Percentiles rank a stretch among this genome's conserved stretches.
phyloP scores from a whole-genome alignment of 2,113 vertebrate species.

The Podarcis muralis region DNA sequence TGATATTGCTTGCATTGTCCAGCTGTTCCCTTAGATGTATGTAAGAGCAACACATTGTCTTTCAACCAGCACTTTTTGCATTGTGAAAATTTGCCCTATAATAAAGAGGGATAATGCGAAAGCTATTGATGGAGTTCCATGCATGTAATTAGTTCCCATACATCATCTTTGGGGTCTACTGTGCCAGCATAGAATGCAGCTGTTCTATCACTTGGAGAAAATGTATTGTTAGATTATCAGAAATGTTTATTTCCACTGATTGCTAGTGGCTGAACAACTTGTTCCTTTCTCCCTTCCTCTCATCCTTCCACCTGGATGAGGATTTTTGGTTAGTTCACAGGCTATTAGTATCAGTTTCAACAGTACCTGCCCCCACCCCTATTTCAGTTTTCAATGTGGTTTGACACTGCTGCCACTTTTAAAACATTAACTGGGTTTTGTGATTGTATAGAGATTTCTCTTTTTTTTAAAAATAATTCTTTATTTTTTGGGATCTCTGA shows the following conservation, averaged over 20 bases:
- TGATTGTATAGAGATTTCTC: background rate
- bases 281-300: slow-evolving; percentile 27
- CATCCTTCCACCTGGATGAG: slow-evolving; percentile 12
- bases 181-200: slow-evolving; percentile 24
- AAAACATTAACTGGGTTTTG: background rate
- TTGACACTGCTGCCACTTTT: background rate
- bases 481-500: background rate
- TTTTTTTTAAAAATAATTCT: no score
- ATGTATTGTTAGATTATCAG: background rate
- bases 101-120: background rate
- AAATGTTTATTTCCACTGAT: background rate
- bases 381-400: slow-evolving; percentile 25
- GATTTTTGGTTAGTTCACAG: slow-evolving; percentile 22
- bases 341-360: slow-evolving; percentile 37
- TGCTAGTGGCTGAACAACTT: background rate
- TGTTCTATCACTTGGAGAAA: slow-evolving; percentile 31
- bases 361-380: no score
- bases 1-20: background rate
- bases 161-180: background rate
- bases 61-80: background rate
- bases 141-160: background rate
- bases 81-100: background rate
- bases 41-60: slow-evolving; percentile 3
- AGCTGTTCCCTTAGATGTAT: background rate
- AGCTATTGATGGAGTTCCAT: background rate